Conservation (phyloP, 2,797 vertebrate species). For the Periophthalmus magnuspinnatus region DNA sequence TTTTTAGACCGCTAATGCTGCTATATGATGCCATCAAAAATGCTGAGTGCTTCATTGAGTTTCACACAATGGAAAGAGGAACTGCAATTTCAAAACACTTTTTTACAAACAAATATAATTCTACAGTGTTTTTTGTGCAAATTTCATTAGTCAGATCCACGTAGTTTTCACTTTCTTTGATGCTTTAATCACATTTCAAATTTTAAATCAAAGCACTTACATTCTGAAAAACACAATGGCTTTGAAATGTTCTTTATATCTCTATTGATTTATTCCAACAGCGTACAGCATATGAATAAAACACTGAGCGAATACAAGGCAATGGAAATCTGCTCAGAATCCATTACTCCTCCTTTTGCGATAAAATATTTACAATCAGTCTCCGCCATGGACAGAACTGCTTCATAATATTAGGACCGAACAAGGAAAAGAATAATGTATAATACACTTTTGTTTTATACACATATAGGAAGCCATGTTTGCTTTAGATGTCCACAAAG, state of each 20-base stretch:
- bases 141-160: not conserved
- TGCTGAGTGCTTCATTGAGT: conserved; percentile 5
- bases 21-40: conserved; percentile 10
- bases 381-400: not conserved
- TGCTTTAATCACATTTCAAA: too few relatives aligned
- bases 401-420: not conserved
- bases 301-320: not conserved
- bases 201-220: not conserved
- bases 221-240: not conserved
- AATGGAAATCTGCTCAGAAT: conserved; percentile 7
- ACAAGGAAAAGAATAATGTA: not conserved
- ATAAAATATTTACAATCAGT: conserved; percentile 4
- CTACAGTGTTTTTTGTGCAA: not conserved
- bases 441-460: not conserved
- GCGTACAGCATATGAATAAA: too few relatives aligned
- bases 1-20: conserved; percentile 16
- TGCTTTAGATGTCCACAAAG: not conserved
- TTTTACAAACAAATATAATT: not conserved
- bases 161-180: not conserved
- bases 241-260: not conserved
- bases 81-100: conserved; percentile 10
- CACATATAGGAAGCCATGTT: not conserved
- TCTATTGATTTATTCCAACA: not conserved
- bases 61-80: conserved; percentile 6
- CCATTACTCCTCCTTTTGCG: not conserved